Evolutionary conservation across 2,113 vertebrate genomes (phyloP).

Genomic region (Rhagologus leucostigma): DNA sequence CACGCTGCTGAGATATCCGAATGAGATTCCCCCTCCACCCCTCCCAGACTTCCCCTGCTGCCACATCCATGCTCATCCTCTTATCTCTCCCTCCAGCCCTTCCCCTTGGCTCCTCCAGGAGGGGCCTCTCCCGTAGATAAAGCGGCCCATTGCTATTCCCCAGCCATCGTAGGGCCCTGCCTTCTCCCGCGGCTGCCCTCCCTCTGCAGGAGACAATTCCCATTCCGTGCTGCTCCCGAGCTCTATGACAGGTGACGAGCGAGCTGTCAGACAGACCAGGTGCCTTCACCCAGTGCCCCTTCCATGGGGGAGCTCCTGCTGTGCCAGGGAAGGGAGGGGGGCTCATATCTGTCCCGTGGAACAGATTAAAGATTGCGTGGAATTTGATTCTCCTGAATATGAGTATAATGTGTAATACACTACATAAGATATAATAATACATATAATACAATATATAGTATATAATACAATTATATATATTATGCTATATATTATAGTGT

Average conservation of each 20-base stretch:
- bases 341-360: background rate
- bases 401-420: background rate
- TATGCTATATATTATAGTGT: no score
- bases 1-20: rapidly evolving
- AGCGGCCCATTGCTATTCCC: background rate
- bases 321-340: background rate
- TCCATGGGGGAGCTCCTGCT: background rate
- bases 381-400: background rate
- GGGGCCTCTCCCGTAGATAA: background rate
- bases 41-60: background rate
- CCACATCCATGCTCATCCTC: background rate
- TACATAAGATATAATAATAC: background rate
- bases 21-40: background rate
- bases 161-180: background rate
- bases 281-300: background rate
- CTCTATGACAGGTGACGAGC: background rate
- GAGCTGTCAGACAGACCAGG: background rate
- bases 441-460: no score
- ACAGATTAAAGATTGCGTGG: background rate
- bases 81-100: background rate
- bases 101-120: background rate
- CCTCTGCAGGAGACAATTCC: constrained; percentile 7
- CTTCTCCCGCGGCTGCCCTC: background rate
- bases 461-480: no score
- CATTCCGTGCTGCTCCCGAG: background rate